These are phyloP conservation scores for Ochropleura leucogaster DNA, from an alignment of 2,888 invertebrate species.

Conservation along the genomic window DNA sequence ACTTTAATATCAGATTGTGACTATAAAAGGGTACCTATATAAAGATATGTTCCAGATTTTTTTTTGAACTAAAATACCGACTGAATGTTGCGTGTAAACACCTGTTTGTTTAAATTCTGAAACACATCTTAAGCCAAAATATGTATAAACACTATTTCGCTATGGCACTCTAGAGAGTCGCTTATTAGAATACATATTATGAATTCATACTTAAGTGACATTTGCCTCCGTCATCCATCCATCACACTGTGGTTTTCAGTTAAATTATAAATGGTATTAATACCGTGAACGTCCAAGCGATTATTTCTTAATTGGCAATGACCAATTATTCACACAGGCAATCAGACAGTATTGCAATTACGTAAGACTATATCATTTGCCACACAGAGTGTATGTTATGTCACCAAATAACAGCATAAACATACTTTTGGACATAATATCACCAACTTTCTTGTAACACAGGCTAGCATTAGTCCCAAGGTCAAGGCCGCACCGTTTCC, in stretches of 20 bases:
- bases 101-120: neutral
- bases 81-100: neutral
- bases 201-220: conserved; percentile 29
- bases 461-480: conserved; percentile 65
- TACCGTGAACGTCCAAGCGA: neutral
- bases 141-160: conserved; percentile 15
- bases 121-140: neutral
- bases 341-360: conserved; percentile 1
- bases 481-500: conserved; percentile 66
- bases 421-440: conserved; percentile 45
- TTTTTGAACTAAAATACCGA: neutral
- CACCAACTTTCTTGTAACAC: conserved; percentile 55
- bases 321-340: neutral
- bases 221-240: neutral
- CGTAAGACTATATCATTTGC: conserved; percentile 1
- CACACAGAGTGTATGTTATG: conserved; percentile 6
- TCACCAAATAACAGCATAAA: conserved; percentile 31
- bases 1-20: neutral
- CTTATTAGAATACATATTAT: conserved; percentile 27
- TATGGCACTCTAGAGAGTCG: conserved; percentile 7
- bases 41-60: neutral
- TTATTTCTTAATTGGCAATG: conserved; percentile 1
- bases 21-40: neutral
- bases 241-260: conserved; percentile 19
- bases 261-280: neutral